A percentile compares a stretch with the other conserved stretches of the same genome.
These are phyloP conservation scores for Sus cebifrons DNA, from an alignment of 2,797 vertebrate species.

Conservation along the genomic window DNA sequence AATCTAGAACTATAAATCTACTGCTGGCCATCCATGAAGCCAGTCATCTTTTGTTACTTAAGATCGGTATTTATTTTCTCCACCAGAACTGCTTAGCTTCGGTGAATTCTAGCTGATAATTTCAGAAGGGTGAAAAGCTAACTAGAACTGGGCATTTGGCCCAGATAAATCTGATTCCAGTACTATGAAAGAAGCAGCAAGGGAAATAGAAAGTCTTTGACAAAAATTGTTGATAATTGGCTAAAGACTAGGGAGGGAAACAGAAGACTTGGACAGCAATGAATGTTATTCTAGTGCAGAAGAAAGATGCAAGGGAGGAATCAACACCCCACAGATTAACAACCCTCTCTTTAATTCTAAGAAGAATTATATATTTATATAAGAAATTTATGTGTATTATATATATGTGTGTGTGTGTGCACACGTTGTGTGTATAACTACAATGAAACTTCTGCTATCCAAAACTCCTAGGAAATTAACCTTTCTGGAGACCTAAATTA, in stretches of 20 bases:
- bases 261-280: slow-evolving; percentile 88
- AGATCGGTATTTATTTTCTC: slow-evolving; percentile 82
- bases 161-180: slow-evolving; percentile 91
- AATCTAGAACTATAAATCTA: slow-evolving; percentile 79
- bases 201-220: slow-evolving; percentile 91
- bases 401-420: not conserved
- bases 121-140: slow-evolving; percentile 89
- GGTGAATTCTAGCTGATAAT: slow-evolving; percentile 84
- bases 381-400: not conserved
- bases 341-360: slow-evolving; percentile 83
- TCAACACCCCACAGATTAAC: slow-evolving; percentile 79
- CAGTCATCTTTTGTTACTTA: slow-evolving; percentile 79
- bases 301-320: slow-evolving; percentile 86
- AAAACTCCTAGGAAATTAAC: slow-evolving; percentile 1
- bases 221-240: slow-evolving; percentile 91
- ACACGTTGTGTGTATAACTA: not conserved
- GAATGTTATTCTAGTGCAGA: slow-evolving; percentile 87
- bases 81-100: slow-evolving; percentile 82
- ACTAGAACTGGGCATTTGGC: slow-evolving; percentile 90
- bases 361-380: slow-evolving; percentile 75
- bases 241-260: slow-evolving; percentile 87
- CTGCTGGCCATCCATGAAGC: slow-evolving; percentile 65
- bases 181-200: slow-evolving; percentile 90
- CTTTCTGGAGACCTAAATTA: slow-evolving; percentile 51
- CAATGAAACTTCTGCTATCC: slow-evolving; percentile 16